These are phyloP conservation scores for Siderastrea siderea DNA, from an alignment of 92 coral and sea anemone genomes.

Conservation along the genomic window DNA sequence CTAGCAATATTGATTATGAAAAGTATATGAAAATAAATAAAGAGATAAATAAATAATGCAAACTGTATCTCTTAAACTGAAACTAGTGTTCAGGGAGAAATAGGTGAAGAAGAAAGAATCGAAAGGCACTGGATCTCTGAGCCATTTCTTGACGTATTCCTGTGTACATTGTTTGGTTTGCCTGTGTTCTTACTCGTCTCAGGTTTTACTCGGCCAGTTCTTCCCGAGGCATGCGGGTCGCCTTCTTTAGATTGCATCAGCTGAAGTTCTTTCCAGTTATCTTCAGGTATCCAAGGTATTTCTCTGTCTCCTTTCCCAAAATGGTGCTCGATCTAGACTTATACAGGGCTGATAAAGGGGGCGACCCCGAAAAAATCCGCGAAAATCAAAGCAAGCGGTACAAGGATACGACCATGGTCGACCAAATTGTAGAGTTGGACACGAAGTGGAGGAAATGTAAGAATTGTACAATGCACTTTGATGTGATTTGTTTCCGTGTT, in stretches of 20 bases:
- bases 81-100: too few species aligned
- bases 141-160: too few species aligned
- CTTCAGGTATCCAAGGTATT: conserved; percentile 64
- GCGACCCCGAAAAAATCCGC: conserved; percentile 98
- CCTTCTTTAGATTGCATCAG: conserved; percentile 91
- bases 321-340: conserved; percentile 98
- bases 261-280: conserved; percentile 64
- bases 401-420: conserved; percentile 94
- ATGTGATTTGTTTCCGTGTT: background rate
- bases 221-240: conserved; percentile 73
- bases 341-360: conserved; percentile 95
- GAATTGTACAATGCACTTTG: background rate
- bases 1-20: too few species aligned
- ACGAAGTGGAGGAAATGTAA: conserved; percentile 97
- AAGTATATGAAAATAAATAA: too few species aligned
- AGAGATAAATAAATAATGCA: too few species aligned
- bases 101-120: too few species aligned
- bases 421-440: conserved; percentile 93
- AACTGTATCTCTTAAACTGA: too few species aligned
- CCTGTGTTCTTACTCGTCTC: background rate
- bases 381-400: conserved; percentile 99
- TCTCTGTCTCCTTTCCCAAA: conserved; percentile 70
- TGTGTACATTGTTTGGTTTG: background rate
- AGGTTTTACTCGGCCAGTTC: conserved; percentile 14
- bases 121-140: too few species aligned